phyloP scores from a whole-genome alignment of 2,113 vertebrate genomes.

The Triplophysa rosa region DNA sequence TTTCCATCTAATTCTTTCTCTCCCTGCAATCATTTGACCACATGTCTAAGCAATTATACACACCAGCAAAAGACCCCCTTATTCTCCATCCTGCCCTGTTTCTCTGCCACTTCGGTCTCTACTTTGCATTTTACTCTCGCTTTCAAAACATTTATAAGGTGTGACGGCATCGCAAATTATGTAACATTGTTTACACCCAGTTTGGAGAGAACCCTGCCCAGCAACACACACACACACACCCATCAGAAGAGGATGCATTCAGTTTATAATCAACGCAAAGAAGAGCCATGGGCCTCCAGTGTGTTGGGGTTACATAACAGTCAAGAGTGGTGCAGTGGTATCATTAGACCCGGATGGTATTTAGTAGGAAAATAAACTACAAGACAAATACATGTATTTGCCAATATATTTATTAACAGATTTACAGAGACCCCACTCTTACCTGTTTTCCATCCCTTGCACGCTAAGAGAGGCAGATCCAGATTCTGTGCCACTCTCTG shows the following conservation, averaged over 20 bases:
- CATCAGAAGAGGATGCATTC: conserved; percentile 45
- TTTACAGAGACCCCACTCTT: conserved; percentile 37
- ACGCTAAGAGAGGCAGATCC: conserved; percentile 72
- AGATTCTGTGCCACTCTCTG: conserved; percentile 76
- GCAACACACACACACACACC: conserved; percentile 60
- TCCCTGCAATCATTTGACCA: not conserved
- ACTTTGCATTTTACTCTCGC: conserved; percentile 33
- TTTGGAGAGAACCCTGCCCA: conserved; percentile 68
- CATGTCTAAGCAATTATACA: conserved; percentile 5
- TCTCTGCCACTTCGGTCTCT: conserved; percentile 2
- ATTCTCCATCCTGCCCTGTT: conserved; percentile 29
- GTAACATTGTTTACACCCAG: conserved; percentile 73
- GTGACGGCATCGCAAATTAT: conserved; percentile 67
- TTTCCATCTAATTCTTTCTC: conserved; percentile 10
- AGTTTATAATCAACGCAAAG: conserved; percentile 46
- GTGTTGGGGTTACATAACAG: conserved; percentile 46
- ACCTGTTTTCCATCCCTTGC: conserved; percentile 73
- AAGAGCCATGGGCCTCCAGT: conserved; percentile 41
- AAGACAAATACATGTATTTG: conserved; percentile 1
- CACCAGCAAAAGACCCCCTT: conserved; percentile 31
- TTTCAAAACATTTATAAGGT: conserved; percentile 59
- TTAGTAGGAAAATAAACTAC: not conserved
- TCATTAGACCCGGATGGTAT: conserved; percentile 34
- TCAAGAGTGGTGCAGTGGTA: conserved; percentile 16
- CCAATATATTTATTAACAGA: not conserved